Conservation (phyloP, 2,797 vertebrate genomes). For the Karalla daura region DNA sequence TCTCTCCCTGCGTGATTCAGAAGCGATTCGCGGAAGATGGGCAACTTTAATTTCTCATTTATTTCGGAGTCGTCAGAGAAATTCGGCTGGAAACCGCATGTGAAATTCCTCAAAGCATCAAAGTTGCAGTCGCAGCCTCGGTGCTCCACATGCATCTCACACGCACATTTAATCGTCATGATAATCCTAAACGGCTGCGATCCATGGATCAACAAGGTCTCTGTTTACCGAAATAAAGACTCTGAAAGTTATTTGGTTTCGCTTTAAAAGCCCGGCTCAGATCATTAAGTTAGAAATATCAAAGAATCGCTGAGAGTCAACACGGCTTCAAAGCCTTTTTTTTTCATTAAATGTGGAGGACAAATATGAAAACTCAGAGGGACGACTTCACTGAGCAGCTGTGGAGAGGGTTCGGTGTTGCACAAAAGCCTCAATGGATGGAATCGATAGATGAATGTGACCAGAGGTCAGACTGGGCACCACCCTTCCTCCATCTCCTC, state of each 20-base stretch:
- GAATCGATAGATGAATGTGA: too few species aligned
- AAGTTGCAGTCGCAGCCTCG: too few species aligned
- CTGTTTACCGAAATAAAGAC: not conserved
- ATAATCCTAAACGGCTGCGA: too few species aligned
- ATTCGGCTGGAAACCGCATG: not conserved
- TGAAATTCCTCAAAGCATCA: not conserved
- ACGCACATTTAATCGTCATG: too few species aligned
- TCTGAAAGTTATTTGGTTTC: too few species aligned
- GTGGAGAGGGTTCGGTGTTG: not conserved
- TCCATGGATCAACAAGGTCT: not conserved
- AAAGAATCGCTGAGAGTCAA: not conserved
- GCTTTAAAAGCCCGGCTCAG: not conserved
- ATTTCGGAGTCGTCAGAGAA: constrained; percentile 3
- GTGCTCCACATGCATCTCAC: too few species aligned
- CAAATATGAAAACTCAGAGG: too few species aligned
- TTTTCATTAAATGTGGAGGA: too few species aligned
- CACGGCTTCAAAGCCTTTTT: too few species aligned
- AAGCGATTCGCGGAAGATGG: constrained; percentile 25
- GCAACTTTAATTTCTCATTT: constrained; percentile 34
- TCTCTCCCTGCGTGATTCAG: constrained; percentile 3
- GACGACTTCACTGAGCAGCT: too few species aligned
- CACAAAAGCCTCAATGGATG: not conserved
- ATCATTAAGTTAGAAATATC: not conserved
- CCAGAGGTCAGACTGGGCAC: too few species aligned
- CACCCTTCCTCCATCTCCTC: too few species aligned